Base-by-base conservation (phyloP, 2,888 invertebrate species). In the Meteorus cinctellus region DNA sequence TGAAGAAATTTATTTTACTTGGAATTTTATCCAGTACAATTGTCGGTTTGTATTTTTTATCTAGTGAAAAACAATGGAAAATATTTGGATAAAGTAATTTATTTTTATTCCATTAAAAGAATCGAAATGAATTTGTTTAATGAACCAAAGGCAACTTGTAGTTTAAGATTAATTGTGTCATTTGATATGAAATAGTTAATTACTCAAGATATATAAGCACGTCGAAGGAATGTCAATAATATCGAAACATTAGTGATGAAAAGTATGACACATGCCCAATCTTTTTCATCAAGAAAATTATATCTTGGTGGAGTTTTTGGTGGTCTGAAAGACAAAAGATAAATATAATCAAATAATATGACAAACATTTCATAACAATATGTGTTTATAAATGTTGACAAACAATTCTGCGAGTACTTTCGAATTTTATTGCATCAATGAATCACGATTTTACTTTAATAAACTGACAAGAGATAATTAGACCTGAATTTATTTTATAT, bases 21-120 rank as follows among this genome's bases (percentile, higher is more conserved):
- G 74, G 51, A 10, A 63, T 63, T 2, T 48, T 80, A 10, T 70
- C 69, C n/a, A 19, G 73, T 29, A 55, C 72, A 1, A 72, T 77
- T 31, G 72, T 60, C 3, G 19, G 65, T 34, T 55, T 62, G 1
- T 67, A 73, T 0, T 62, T 78, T 76, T 74, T 76, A 29, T 70
- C 73, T 19, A 75, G 27, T 27, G 63, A 77, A 72, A 51, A 65
- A 66, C 19, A 31, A 31, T 36, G 65, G 41, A 19, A 19, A 55
- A 19, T 8, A n/a, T 41, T 41, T n/a, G 12, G 19, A 41, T 31
- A 5, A 34, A 63, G 16, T 34, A 3, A 31, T 34, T 62, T 36
- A 36, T 67, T 74, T 45, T 67, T 5, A 24, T 45, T 19, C 10
- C 29, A 34, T 8, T 34, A 0, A 34, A 6, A 24, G 31, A 4